Conservation (phyloP, 2,113 vertebrate genomes). For the Osmerus eperlanus region DNA sequence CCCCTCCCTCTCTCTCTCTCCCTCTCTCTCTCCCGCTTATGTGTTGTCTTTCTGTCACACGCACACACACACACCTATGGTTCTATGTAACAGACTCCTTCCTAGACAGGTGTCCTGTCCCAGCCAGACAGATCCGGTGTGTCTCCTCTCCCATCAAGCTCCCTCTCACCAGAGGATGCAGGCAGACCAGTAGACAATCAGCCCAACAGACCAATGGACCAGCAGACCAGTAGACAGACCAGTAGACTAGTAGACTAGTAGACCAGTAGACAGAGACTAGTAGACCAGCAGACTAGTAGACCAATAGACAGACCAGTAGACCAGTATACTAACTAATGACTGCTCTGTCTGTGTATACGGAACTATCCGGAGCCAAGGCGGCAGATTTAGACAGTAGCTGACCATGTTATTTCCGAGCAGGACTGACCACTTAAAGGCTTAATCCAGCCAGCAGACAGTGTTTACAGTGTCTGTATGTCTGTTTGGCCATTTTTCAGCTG, state of each 20-base stretch:
- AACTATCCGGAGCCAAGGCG: constrained; percentile 5
- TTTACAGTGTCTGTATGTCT: constrained; percentile 42
- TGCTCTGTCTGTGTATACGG: neutral
- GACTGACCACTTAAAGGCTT: constrained; percentile 20
- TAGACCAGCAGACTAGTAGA: neutral
- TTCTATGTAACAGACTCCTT: no score
- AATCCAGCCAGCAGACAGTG: constrained; percentile 53
- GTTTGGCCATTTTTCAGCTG: constrained; percentile 45
- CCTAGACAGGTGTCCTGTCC: no score
- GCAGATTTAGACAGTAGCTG: constrained; percentile 18
- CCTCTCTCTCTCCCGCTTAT: neutral
- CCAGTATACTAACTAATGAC: neutral
- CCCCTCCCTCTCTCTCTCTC: neutral
- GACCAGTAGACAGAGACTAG: neutral
- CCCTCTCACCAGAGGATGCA: neutral
- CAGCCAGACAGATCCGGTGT: no score
- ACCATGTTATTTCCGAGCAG: constrained; percentile 47
- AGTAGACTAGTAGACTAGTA: no score
- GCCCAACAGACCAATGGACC: no score
- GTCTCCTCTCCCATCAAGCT: no score
- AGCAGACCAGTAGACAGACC: no score
- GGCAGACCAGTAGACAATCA: neutral
- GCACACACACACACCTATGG: no score
- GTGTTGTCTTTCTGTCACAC: no score
- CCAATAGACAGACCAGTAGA: neutral